Conservation (phyloP, 2,113 vertebrate genomes). For the Eubucco bourcierii region DNA sequence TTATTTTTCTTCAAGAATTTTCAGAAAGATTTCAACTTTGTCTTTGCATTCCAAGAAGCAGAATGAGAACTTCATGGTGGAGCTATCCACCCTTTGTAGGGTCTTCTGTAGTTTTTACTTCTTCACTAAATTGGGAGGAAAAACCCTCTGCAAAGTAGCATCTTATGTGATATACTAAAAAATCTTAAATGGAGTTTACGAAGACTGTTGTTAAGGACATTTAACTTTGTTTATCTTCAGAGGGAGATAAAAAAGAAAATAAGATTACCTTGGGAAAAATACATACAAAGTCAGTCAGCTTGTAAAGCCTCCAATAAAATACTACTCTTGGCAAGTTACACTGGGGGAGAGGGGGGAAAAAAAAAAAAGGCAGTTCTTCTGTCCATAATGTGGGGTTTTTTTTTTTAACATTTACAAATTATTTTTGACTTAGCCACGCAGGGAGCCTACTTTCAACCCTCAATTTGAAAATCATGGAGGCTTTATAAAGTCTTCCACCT, state of each 20-base stretch:
- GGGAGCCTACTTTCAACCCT: constrained; percentile 79
- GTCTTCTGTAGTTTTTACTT: background rate
- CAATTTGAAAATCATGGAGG: constrained; percentile 80
- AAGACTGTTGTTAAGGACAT: background rate
- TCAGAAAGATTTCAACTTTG: background rate
- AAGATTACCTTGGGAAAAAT: constrained; percentile 9
- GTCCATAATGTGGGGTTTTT: constrained; percentile 19
- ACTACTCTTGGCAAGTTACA: constrained; percentile 19
- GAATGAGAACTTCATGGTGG: background rate
- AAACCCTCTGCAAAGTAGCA: background rate
- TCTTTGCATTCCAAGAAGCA: background rate
- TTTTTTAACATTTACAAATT: constrained; percentile 74
- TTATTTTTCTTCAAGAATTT: background rate
- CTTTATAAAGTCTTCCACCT: constrained; percentile 81
- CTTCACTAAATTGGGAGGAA: background rate
- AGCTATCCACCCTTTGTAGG: background rate
- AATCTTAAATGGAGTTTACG: background rate
- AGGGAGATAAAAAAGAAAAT: background rate
- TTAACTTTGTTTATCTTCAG: constrained; percentile 10
- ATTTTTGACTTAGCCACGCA: constrained; percentile 78
- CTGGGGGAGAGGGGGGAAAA: background rate
- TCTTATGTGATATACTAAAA: background rate
- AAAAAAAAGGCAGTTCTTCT: background rate
- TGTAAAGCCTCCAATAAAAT: background rate
- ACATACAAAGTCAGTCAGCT: background rate